These are phyloP conservation scores for Trichonephila inaurata DNA, from an alignment of 1,140 invertebrate genomes.

Conservation along the genomic window DNA sequence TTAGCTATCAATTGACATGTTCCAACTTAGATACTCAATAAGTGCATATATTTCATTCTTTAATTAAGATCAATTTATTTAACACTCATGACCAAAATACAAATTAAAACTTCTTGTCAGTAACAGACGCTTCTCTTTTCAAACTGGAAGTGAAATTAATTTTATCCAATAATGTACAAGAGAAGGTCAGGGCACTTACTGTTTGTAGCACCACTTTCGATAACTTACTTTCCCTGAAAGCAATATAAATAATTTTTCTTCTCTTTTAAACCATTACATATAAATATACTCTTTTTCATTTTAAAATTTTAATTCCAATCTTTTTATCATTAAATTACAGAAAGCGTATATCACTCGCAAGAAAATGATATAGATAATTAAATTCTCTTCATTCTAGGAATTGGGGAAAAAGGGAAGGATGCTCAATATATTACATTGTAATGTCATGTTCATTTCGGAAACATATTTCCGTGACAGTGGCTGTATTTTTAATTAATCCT, in stretches of 20 bases:
- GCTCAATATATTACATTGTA: slow-evolving; percentile 51
- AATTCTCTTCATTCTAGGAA: not conserved
- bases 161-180: not conserved
- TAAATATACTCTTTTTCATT: not conserved
- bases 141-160: not conserved
- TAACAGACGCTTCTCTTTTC: not conserved
- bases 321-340: slow-evolving; percentile 5
- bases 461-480: slow-evolving; percentile 46
- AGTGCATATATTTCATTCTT: not conserved
- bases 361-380: slow-evolving; percentile 36
- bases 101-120: not conserved
- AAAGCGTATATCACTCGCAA: not conserved
- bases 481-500: slow-evolving; percentile 43
- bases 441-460: slow-evolving; percentile 47
- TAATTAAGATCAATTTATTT: not conserved
- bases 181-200: not conserved
- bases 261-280: not conserved
- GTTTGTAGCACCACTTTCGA: not conserved
- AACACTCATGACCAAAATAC: not conserved
- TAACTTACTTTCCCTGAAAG: not conserved
- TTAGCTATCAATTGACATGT: no score
- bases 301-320: not conserved
- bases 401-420: not conserved
- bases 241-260: not conserved
- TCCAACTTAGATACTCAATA: no score